Conservation (phyloP, 2,797 vertebrate genomes). For the Manis pentadactyla region DNA sequence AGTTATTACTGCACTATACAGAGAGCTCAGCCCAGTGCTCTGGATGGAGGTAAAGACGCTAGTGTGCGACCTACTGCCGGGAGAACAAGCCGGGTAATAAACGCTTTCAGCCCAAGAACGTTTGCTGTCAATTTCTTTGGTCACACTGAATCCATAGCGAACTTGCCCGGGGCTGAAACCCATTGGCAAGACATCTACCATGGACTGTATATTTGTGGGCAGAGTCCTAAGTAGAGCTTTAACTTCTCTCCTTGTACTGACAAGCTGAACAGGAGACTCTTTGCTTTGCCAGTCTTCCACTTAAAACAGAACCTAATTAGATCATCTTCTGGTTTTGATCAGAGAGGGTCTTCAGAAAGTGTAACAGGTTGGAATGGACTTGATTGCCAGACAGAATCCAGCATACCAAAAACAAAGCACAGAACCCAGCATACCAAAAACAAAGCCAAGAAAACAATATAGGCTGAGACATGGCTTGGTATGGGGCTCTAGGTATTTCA, state of each 20-base stretch:
- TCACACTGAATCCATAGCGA: too few species aligned
- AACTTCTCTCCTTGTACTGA: conserved; percentile 11
- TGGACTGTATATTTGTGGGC: not conserved
- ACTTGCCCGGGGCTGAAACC: too few species aligned
- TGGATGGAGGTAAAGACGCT: too few species aligned
- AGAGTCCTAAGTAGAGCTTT: conserved; percentile 37
- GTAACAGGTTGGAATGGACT: conserved; percentile 46
- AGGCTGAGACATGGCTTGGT: conserved; percentile 39
- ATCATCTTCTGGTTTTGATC: conserved; percentile 70
- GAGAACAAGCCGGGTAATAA: too few species aligned
- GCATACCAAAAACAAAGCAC: conserved; percentile 78
- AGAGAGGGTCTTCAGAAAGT: conserved; percentile 59
- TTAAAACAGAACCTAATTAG: conserved; percentile 65
- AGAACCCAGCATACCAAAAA: conserved; percentile 77
- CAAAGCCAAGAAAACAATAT: conserved; percentile 70
- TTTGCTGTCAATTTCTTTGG: too few species aligned
- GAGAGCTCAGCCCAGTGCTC: too few species aligned
- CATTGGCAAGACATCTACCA: not conserved
- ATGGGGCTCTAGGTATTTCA: conserved; percentile 73
- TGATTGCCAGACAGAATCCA: conserved; percentile 62
- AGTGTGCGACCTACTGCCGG: too few species aligned
- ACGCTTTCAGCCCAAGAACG: too few species aligned
- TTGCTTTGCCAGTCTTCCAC: conserved; percentile 49
- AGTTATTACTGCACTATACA: too few species aligned
- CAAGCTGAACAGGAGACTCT: conserved; percentile 46